Evolutionary conservation across 2,797 vertebrate species (phyloP), one percentile per base, ranked within the genome.

Genomic region (Mus spretus): DNA sequence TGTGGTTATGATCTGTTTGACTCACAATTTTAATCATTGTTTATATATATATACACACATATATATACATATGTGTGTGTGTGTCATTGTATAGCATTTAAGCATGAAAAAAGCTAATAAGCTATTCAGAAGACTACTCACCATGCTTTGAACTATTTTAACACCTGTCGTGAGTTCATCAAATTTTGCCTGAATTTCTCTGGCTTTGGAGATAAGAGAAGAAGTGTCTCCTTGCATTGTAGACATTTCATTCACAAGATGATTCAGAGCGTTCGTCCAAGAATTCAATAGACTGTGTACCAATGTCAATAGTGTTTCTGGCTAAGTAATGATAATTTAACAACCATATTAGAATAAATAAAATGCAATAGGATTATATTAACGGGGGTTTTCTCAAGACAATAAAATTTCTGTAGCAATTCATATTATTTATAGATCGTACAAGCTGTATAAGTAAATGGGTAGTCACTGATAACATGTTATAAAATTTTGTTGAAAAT

Each of bases 381-480:
- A 0, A 40, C 1, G 4, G 0, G 17, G n/a, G 0, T 59, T 61
- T 75, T 40, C 3, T 59, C 2, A 31, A 34, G 17, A 50, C 10
- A 34, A 63, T 31, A 83, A 50, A 9, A 67, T 85, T 22, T 85
- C 11, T 50, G 37, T 40, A 59, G 70, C 37, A 61, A 20, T 22
- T 75, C 17, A 34, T 44, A 44, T 34, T 53, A 44, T 22, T 75
- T 59, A 59, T 75, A 70, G 20, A 53, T 20, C 1, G 55, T 61
- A 14, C 9, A 37, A 57, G 6, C 22, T 44, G 4, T 61, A 47
- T 22, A 12, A 20, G 3, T 44, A 12, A 37, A 72, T 28, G 10
- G 11, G 24, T 85, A 67, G 19, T 2, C 50, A 57, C 26, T 75
- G 24, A 31, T 1, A 26, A 19, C 15, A 24, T 78, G 3, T 28